Evolutionary conservation across 2,797 vertebrate genomes (phyloP), one percentile per base, ranked within the genome.

Genomic region (Gallinago stenura): DNA sequence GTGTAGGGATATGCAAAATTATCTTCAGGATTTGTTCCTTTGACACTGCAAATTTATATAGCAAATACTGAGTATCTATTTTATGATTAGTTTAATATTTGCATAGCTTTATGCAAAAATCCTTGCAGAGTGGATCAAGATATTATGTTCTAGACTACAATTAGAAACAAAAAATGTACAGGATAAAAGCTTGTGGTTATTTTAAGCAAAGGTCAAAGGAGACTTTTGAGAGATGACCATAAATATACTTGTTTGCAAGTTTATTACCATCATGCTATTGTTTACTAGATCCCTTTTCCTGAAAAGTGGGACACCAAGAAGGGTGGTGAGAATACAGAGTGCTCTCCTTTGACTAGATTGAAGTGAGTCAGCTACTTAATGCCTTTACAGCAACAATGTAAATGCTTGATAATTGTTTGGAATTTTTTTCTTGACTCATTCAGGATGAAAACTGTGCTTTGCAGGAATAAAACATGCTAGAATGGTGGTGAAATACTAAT

Each of bases 311-410:
- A 72, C 60, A 20, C 16, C 24, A 76, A 70, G 31, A 57, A 89
- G 24, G 12, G 8, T 5, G 5, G 2, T 62, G 50, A 77, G 83
- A 90, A 15, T 31, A 53, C 5, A 3, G 25, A 18, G 9, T 53
- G 57, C 20, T 90, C 51, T 66, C 12, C 37, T 95, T 89, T 77
- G 43, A 51, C 41, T 77, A 35, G 46, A n/a, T 84, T 65, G 79
- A 76, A 84, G 10, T 58, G 78, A 94, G 22, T 88, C 72, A 86
- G 72, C 45, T 93, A 33, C 22, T 79, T 90, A 83, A 87, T 90
- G 48, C 9, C 26, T 90, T 90, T 73, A 72, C 12, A 41, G 26
- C 48, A 90, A 37, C 79, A 81, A 89, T 56, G 54, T 54, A 66
- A 33, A 66, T 82, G 45, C 22, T 25, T 81, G 46, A 70, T 76